A percentile compares a stretch with the other conserved stretches of the same genome.
Evolutionary conservation across 2,113 vertebrate species (phyloP).

Genomic region (Hypocryptadius cinnamomeus): DNA sequence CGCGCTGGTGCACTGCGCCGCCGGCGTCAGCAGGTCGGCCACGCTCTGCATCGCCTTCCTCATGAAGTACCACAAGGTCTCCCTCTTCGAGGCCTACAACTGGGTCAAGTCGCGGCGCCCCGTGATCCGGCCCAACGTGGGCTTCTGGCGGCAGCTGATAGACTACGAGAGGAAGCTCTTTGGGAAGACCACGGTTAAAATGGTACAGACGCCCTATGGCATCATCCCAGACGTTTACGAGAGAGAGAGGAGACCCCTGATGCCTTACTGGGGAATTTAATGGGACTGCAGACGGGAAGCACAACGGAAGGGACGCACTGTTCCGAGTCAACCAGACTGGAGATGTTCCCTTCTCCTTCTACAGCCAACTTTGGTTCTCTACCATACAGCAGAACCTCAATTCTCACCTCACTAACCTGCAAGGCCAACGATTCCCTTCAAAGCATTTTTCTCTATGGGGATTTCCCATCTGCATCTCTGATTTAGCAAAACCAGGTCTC

Average conservation of each 20-base stretch:
- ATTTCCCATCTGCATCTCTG: not conserved
- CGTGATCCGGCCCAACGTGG: slow-evolving; percentile 90
- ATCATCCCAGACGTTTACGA: slow-evolving; percentile 90
- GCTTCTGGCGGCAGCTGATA: slow-evolving; percentile 97
- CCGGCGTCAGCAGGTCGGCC: slow-evolving; percentile 91
- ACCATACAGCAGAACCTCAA: slow-evolving; percentile 34
- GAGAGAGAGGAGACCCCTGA: slow-evolving; percentile 87
- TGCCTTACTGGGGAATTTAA: slow-evolving; percentile 93
- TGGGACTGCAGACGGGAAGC: slow-evolving; percentile 9
- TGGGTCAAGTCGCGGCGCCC: slow-evolving; percentile 94
- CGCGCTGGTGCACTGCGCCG: slow-evolving; percentile 91
- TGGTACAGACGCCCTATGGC: slow-evolving; percentile 95
- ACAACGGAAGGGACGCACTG: not conserved
- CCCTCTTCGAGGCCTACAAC: slow-evolving; percentile 89
- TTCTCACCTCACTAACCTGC: slow-evolving; percentile 53
- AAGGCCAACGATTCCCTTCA: slow-evolving; percentile 32
- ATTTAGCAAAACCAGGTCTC: slow-evolving; percentile 23
- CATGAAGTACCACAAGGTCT: slow-evolving; percentile 93
- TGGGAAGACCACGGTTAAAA: slow-evolving; percentile 91
- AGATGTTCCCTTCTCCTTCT: slow-evolving; percentile 26
- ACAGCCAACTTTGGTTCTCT: slow-evolving; percentile 28
- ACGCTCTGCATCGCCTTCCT: slow-evolving; percentile 96
- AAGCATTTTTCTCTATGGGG: slow-evolving; percentile 28
- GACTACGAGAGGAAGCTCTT: slow-evolving; percentile 96
- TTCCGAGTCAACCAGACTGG: not conserved